Evolutionary conservation across 2,797 vertebrate species (phyloP).

Genomic region (Clamator glandarius): DNA sequence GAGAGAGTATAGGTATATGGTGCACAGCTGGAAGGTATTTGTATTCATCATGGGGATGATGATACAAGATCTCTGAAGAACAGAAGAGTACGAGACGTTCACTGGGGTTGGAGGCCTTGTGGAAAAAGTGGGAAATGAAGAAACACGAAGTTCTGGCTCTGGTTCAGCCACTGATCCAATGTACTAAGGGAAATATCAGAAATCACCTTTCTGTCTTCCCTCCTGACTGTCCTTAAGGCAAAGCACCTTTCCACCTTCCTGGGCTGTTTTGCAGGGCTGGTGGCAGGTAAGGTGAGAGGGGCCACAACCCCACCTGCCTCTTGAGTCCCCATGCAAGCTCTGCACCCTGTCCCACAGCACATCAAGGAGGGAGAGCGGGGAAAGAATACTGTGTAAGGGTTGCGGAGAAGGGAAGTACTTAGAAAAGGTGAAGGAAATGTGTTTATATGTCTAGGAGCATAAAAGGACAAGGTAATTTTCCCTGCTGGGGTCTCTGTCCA

Average conservation of each 20-base stretch:
- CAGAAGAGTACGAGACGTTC: not conserved
- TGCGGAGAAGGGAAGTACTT: not conserved
- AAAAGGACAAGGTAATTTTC: not conserved
- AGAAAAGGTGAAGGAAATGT: not conserved
- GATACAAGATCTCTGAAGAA: not conserved
- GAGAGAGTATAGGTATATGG: not conserved
- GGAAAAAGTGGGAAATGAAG: not conserved
- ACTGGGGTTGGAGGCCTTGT: fast-evolving
- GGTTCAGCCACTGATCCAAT: not conserved
- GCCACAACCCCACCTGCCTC: not conserved
- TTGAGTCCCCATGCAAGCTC: not conserved
- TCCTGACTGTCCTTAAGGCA: not conserved
- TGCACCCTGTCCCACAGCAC: fast-evolving
- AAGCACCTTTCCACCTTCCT: not conserved
- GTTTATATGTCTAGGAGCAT: not conserved
- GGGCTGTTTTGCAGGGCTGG: not conserved
- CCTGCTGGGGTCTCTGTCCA: not conserved
- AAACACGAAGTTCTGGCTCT: not conserved
- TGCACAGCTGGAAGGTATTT: not conserved
- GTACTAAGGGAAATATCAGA: not conserved
- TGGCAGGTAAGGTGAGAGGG: not conserved
- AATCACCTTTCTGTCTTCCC: not conserved
- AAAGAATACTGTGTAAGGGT: too few relatives aligned
- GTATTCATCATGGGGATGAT: not conserved
- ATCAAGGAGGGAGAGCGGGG: fast-evolving